Evolutionary conservation across 2,113 vertebrate species (phyloP).

Genomic region (Onychostoma macrolepis): DNA sequence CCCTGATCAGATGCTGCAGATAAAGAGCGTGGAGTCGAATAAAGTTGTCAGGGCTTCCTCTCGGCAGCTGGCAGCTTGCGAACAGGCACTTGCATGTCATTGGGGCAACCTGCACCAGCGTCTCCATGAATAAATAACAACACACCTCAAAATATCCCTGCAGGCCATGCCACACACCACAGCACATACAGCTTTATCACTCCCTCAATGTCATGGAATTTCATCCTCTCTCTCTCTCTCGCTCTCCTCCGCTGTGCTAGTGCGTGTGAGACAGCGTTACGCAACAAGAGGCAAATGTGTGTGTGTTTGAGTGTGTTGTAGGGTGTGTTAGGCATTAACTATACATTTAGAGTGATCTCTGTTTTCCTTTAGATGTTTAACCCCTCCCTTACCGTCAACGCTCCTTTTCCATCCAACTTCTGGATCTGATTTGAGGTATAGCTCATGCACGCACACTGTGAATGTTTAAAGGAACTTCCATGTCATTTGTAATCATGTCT

Average conservation of each 20-base stretch:
- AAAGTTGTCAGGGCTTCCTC: constrained; percentile 26
- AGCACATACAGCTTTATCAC: constrained; percentile 29
- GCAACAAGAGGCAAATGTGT: constrained; percentile 3
- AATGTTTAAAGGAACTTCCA: constrained; percentile 26
- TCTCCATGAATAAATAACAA: constrained; percentile 53
- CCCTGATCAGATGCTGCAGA: constrained; percentile 17
- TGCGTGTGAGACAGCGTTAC: constrained; percentile 4
- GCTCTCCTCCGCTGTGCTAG: background rate
- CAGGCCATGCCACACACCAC: constrained; percentile 16
- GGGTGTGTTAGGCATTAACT: constrained; percentile 22
- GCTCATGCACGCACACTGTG: constrained; percentile 4
- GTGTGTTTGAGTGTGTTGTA: background rate
- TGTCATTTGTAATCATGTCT: constrained; percentile 6
- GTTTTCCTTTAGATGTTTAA: constrained; percentile 22
- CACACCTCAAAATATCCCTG: constrained; percentile 48
- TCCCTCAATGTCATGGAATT: constrained; percentile 52
- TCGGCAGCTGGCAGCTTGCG: constrained; percentile 25
- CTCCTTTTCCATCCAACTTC: constrained; percentile 43
- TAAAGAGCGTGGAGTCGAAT: background rate
- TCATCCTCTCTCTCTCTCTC: constrained; percentile 29
- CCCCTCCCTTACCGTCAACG: constrained; percentile 21
- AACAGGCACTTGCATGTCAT: constrained; percentile 46
- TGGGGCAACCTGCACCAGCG: constrained; percentile 28
- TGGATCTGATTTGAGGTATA: constrained; percentile 55
- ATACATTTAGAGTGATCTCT: background rate